Evolutionary conservation across 2,113 vertebrate species (phyloP), one percentile per base, ranked within the genome.

Genomic region (Xenus cinereus): DNA sequence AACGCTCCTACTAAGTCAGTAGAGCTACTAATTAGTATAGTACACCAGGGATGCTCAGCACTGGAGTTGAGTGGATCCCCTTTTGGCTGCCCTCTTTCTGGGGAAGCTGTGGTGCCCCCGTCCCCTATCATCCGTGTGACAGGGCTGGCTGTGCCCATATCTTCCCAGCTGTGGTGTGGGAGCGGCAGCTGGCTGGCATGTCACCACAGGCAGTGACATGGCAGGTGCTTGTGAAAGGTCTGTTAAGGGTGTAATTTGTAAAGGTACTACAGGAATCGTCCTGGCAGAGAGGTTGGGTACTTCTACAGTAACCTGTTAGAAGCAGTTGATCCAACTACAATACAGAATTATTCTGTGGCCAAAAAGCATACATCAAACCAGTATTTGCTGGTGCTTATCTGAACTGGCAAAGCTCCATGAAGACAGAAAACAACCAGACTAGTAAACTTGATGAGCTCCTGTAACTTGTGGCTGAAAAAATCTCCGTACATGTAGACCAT

Each of bases 61-160:
- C 9, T 7, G 32, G 14, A 6, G 4, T 20, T 81, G 45, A 45
- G 28, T 50, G 68, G 13, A 37, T 45, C 45, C 4, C 6, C 23
- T 64, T 33, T 56, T n/a, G 73, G 53, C 19, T 73, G 51, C 24
- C 41, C 9, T 63, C 17, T 73, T 76, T 37, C 78, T 35, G 53
- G 33, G 39, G 27, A 68, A 23, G 60, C 37, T 82, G 32, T 67
- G 56, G 14, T 89, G n/a, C 8, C 22, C 19, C 14, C 17, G 3
- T 35, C 32, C 23, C 15, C 3, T 39, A 0, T 62, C 7, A 50
- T 56, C 62, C 1, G 0, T 32, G 64, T 71, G 51, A 6, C 60
- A 35, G 41, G 35, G 13, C 56, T 85, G 59, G 28, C 37, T 45
- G n/a, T 66, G 19, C 33, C 43, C 67, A 2, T 10, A 13, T 8